phyloP scores from a whole-genome alignment of 2,888 invertebrate species.

The Noctua janthina region DNA sequence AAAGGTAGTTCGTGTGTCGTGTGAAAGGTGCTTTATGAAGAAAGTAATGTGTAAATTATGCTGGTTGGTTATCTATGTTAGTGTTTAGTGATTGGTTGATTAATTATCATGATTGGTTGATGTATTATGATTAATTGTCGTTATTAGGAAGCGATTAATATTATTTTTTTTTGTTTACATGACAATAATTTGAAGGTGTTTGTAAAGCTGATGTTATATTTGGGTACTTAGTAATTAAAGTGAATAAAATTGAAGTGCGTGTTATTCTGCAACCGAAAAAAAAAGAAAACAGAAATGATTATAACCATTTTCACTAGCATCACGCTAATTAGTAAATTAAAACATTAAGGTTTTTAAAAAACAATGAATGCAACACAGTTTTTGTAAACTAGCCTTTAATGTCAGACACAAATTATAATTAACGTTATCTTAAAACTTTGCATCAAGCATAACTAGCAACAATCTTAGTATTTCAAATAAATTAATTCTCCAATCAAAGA shows the following conservation, averaged over 20 bases:
- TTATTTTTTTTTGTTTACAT: neutral
- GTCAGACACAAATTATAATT: neutral
- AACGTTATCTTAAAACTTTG: neutral
- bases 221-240: neutral
- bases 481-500: neutral
- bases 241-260: neutral
- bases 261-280: neutral
- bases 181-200: neutral
- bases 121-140: too few relatives aligned
- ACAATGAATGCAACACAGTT: neutral
- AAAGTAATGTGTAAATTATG: slow-evolving; percentile 8
- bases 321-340: neutral
- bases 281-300: neutral
- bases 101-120: neutral
- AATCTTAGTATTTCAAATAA: neutral
- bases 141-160: slow-evolving; percentile 4
- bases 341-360: neutral
- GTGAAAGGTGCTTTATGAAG: slow-evolving; percentile 8
- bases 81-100: slow-evolving; percentile 6
- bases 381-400: too few relatives aligned
- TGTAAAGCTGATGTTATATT: neutral
- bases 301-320: neutral
- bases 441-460: neutral
- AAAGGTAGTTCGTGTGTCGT: slow-evolving; percentile 10
- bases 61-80: neutral